phyloP scores from a whole-genome alignment of 2,797 vertebrate genomes.

The Ataeniobius toweri region DNA sequence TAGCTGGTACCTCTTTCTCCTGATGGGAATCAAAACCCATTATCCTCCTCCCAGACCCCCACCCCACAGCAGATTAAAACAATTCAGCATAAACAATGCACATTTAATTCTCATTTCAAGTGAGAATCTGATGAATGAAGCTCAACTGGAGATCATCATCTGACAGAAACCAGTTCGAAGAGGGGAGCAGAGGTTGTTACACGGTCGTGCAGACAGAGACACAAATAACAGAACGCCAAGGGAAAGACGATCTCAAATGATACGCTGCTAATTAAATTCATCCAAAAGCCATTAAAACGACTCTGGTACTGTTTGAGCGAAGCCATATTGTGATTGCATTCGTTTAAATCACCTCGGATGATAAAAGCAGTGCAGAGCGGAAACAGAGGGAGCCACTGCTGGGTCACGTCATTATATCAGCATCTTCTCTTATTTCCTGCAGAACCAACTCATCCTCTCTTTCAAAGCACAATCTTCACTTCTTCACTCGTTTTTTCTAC shows the following conservation, averaged over 20 bases:
- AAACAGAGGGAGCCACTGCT: slow-evolving; percentile 24
- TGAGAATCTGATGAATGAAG: slow-evolving; percentile 18
- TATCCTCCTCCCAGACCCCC: slow-evolving; percentile 26
- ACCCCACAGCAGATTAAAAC: slow-evolving; percentile 55
- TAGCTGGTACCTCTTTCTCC: slow-evolving; percentile 40
- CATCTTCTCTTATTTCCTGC: background rate
- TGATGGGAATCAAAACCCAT: slow-evolving; percentile 50
- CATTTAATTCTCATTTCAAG: slow-evolving; percentile 47
- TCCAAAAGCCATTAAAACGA: slow-evolving; percentile 56
- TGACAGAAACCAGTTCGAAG: slow-evolving; percentile 4
- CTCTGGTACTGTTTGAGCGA: slow-evolving; percentile 32
- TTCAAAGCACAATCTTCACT: background rate
- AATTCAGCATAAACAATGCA: slow-evolving; percentile 45
- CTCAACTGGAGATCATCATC: slow-evolving; percentile 15
- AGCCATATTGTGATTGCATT: slow-evolving; percentile 44
- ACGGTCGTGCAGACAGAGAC: slow-evolving; percentile 11
- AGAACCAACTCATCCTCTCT: background rate
- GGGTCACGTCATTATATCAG: slow-evolving; percentile 33
- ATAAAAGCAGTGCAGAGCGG: slow-evolving; percentile 33
- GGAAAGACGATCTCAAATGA: slow-evolving; percentile 52
- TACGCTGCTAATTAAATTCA: slow-evolving; percentile 60
- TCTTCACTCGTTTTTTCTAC: background rate
- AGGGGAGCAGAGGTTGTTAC: background rate
- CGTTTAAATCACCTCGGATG: slow-evolving; percentile 48
- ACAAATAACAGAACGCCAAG: slow-evolving; percentile 40